Evolutionary conservation across 1,140 invertebrate species (phyloP), one percentile per base, ranked within the genome.

Genomic region (Manduca sexta): DNA sequence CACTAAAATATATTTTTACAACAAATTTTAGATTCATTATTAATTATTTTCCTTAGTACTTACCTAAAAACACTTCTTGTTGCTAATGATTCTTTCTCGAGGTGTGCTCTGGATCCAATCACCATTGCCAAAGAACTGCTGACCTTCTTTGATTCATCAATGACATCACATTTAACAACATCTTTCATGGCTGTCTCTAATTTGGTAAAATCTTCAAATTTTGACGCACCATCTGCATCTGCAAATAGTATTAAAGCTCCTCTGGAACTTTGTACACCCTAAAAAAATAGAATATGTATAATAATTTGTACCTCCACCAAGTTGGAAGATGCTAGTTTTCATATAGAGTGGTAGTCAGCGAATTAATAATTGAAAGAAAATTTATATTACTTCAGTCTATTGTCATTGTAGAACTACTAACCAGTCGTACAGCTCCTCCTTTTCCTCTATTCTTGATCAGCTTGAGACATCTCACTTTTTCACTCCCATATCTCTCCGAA

Each of bases 211-310:
- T 99, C 98, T 45, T 89, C 87, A 87, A 99, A 99, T 75, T 93
- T 94, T 10, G 98, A 99, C 17, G 98, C 98, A 48, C 98, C 98
- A 91, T 99, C 98, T 29, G 98, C 98, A 91, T 99, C 98, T 37
- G 97, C 98, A 89, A 99, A 99, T n/a, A 99, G 84, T 51, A 99
- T 86, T 13, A 91, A 81, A 57, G 93, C 90, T 33, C 98, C 98
- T 71, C 97, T 89, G 6, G 93, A 89, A 85, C 94, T 94, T 56
- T 95, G 86, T 77, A 99, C 92, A 34, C 98, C 98, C 94, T 97
- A 71, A 18, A 88, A 87, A 52, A 59, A 60, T 55, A 49, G 12
- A 21, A 42, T 42, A 26, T 42, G 2, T 1, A 21, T 5, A 26
- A 26, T 26, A 26, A 26, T 5, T 26, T n/a, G n/a, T n/a, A n/a